Percentiles rank a stretch among this genome's conserved stretches.
Evolutionary conservation across 2,888 invertebrate genomes (phyloP).

Genomic region (Trissolcus brochymenae): DNA sequence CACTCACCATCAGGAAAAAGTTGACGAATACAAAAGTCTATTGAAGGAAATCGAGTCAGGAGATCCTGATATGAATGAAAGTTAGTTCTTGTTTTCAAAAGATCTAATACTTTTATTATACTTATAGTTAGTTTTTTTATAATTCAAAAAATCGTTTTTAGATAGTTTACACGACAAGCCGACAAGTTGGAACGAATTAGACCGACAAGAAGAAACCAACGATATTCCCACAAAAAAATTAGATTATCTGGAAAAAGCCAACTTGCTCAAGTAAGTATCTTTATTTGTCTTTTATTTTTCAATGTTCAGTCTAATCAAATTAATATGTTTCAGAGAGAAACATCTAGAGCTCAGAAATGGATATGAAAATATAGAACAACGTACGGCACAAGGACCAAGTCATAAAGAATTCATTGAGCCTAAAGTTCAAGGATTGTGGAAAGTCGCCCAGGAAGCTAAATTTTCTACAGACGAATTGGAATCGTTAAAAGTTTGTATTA

Average conservation of each 20-base stretch:
- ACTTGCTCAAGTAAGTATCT: constrained; percentile 78
- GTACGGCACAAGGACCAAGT: constrained; percentile 86
- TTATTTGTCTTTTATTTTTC: too few relatives aligned
- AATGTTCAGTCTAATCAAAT: background rate
- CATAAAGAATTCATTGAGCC: constrained; percentile 93
- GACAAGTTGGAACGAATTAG: constrained; percentile 84
- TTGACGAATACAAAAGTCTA: constrained; percentile 91
- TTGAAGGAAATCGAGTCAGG: constrained; percentile 83
- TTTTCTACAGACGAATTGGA: constrained; percentile 89
- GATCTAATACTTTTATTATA: constrained; percentile 5
- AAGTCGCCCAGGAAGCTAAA: constrained; percentile 86
- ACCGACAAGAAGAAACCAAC: constrained; percentile 76
- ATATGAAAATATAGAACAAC: constrained; percentile 85
- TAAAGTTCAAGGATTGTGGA: constrained; percentile 93
- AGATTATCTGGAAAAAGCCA: constrained; percentile 83
- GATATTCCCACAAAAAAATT: constrained; percentile 79
- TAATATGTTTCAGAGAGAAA: constrained; percentile 79
- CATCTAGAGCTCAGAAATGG: constrained; percentile 87
- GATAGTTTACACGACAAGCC: constrained; percentile 86
- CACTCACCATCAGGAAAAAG: constrained; percentile 92
- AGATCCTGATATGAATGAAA: constrained; percentile 80
- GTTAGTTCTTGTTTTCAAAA: constrained; percentile 76
- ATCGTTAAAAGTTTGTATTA: constrained; percentile 83
- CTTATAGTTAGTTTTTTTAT: constrained; percentile 11
- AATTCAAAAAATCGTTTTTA: constrained; percentile 65